Conservation (phyloP, 2,888 invertebrate species). For the Drosophila mercatorum region DNA sequence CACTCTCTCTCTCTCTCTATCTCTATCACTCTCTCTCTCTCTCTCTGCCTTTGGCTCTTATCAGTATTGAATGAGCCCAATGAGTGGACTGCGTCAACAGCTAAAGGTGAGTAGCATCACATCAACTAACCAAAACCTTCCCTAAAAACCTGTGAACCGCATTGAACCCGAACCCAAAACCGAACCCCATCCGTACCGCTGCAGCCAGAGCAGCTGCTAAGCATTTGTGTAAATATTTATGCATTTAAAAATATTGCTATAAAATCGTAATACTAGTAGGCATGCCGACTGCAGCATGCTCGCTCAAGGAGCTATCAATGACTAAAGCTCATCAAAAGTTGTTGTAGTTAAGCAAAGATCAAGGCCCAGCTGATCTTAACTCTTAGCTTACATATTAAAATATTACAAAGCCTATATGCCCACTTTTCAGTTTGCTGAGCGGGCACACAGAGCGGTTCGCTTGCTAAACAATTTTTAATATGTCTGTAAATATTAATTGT, state of each 20-base stretch:
- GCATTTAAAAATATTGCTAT: conserved; percentile 36
- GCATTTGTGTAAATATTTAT: conserved; percentile 69
- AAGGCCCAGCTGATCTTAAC: too few species aligned
- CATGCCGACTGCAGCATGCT: conserved; percentile 12
- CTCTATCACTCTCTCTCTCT: neutral
- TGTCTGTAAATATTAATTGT: conserved; percentile 53
- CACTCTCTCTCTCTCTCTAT: conserved; percentile 9
- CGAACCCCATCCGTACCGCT: neutral
- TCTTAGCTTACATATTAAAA: neutral
- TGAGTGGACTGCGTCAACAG: conserved; percentile 84
- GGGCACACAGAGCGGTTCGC: conserved; percentile 20
- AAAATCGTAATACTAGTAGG: conserved; percentile 46
- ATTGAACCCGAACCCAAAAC: conserved; percentile 16
- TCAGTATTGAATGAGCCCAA: conserved; percentile 82
- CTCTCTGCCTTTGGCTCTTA: conserved; percentile 10
- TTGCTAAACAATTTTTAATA: conserved; percentile 24
- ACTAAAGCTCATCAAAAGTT: neutral
- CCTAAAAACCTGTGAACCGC: conserved; percentile 15
- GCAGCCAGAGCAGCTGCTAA: conserved; percentile 27
- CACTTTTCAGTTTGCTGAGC: neutral
- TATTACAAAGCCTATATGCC: neutral
- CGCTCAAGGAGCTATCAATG: neutral
- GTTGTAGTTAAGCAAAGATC: too few species aligned
- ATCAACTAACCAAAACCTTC: conserved; percentile 7
- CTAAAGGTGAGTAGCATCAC: conserved; percentile 80